Evolutionary conservation across 2,113 vertebrate genomes (phyloP).

Genomic region (Strix aluco): DNA sequence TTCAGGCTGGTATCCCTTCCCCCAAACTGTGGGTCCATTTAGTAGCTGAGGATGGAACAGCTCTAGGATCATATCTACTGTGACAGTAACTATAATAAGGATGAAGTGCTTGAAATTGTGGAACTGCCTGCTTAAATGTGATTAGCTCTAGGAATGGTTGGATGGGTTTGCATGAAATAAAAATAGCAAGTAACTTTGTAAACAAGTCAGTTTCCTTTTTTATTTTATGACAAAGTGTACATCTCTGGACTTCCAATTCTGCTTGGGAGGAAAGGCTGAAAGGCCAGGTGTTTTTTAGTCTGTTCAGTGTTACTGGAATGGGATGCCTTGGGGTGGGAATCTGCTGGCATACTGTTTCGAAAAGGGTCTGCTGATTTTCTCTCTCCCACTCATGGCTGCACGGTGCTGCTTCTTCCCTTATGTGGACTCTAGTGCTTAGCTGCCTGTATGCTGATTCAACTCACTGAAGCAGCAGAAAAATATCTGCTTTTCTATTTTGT

Average conservation of each 20-base stretch:
- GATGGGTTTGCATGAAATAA: neutral
- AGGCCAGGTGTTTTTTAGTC: neutral
- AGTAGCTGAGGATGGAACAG: neutral
- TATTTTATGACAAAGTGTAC: neutral
- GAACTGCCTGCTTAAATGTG: neutral
- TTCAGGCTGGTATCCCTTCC: neutral
- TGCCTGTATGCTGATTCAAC: neutral
- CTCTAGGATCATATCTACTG: neutral
- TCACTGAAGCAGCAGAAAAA: neutral
- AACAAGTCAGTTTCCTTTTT: neutral
- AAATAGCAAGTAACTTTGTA: neutral
- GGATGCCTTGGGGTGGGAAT: neutral
- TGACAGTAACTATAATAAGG: neutral
- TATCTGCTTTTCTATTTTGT: neutral
- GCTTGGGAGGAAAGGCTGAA: neutral
- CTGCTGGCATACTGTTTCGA: neutral
- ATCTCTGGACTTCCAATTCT: neutral
- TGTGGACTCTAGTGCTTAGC: neutral
- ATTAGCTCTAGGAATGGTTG: neutral
- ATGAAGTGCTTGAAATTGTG: neutral
- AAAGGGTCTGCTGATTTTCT: neutral
- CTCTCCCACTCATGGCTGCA: neutral
- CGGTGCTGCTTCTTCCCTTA: neutral
- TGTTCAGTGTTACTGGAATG: neutral
- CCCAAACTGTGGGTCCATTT: neutral